Base-by-base conservation (phyloP, 2,113 vertebrate species). In the Butorides virescens region DNA sequence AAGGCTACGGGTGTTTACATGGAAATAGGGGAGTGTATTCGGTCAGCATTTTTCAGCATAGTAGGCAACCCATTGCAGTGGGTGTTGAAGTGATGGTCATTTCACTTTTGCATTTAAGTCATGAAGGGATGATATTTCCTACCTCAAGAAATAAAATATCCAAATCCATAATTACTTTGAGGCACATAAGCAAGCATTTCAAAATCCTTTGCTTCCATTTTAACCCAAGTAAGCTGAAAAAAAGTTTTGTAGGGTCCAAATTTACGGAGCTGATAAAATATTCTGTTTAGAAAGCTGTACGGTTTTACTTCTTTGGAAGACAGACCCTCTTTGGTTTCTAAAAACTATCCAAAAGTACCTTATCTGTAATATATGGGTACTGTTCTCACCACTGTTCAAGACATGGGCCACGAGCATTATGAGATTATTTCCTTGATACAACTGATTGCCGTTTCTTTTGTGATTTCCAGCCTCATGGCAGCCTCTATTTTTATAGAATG, bases 351-450 rank as follows among this genome's bases (percentile, higher is more conserved):
- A 34, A 27, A 76, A 73, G 21, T 73, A 62, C 23, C 25, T 58
- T 77, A 32, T 62, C 16, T 82, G 26, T 58, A 89, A 34, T 59
- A 73, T 3, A 20, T 7, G 34, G 12, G 8, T 85, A 17, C 32
- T 76, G 49, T 86, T 82, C 23, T 62, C 37, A 13, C 26, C 62
- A 27, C 44, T 91, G n/a, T 78, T 75, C 23, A 85, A 49, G n/a
- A 52, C 1, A 1, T 12, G 15, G 20, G 11, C 27, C 0, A 0
- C 56, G 58, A 65, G 49, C 5, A 19, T 49, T 42, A 16, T 52
- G 34, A 74, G 37, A 52, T 87, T 52, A 71, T 36, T 73, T 61
- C 18, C 32, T 86, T 81, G 21, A 34, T 67, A 21, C 5, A 70
- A n/a, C 7, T 65, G 50, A 27, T 30, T 30, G 34, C 47, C 63